Base-by-base conservation (phyloP, 2,797 vertebrate species). In the Gorsachius magnificus region DNA sequence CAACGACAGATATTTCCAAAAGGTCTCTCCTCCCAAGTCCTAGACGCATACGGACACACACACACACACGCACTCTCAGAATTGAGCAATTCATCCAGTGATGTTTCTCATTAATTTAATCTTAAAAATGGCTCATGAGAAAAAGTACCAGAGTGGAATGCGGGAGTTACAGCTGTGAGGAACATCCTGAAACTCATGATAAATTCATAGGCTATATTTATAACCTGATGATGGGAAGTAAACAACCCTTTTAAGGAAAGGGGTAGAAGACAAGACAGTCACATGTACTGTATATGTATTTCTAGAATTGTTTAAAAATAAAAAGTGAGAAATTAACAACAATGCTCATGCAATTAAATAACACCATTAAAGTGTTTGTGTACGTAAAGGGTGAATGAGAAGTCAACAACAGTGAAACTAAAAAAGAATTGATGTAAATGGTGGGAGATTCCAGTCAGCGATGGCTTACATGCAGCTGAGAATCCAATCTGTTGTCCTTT, bases 81-180 rank as follows among this genome's bases (percentile, higher is more conserved):
- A 83, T 13, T 95, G 83, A 96, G 79, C 90, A 97, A 97, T 60
- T 76, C 51, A 28, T 56, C 22, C 77, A 87, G 76, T 14, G 58
- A 82, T 50, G n/a, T 70, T 97, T 94, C 68, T 93, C 80, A 92
- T 96, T 96, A 95, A 97, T 78, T 94, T 93, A 13, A 75, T 93
- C 57, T 95, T 96, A 10, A 69, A 90, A 94, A 71, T 33, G 60
- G 41, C 31, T 87, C 78, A 66, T 93, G 76, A 96, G 82, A 93
- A 91, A 91, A 43, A 91, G 50, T 53, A 65, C 33, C 21, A n/a
- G 58, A 85, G 65, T 57, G 83, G 72, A 94, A 93, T 80, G 68
- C 9, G 35, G 78, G 85, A 94, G 68, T 72, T 91, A 77, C 45
- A 78, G 66, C 65, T 87, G 33, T 26, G 21, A 86, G 33, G 74